Evolutionary conservation across 1,140 invertebrate species (phyloP).

Genomic region (Coenobita brevimanus): DNA sequence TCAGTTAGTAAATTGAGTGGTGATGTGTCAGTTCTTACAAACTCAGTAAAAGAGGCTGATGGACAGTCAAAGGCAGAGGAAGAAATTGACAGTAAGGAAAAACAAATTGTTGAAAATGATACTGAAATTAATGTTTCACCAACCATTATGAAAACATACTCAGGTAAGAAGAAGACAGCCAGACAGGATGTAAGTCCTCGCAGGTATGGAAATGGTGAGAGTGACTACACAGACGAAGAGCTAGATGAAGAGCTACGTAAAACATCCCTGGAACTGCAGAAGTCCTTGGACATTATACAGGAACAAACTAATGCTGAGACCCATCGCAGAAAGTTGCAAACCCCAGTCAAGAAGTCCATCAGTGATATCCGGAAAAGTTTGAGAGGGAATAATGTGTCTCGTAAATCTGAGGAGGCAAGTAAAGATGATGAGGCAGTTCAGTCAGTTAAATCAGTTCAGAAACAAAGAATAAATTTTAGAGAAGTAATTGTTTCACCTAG

Average conservation of each 20-base stretch:
- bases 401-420: not conserved
- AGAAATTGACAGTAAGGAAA: no score
- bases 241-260: conserved; percentile 43
- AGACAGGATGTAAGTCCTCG: not conserved
- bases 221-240: conserved; percentile 45
- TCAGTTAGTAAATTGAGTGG: no score
- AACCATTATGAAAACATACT: not conserved
- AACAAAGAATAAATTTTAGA: conserved; percentile 41
- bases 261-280: conserved; percentile 27
- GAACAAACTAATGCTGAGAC: not conserved
- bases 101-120: no score
- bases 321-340: conserved; percentile 23
- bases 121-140: no score
- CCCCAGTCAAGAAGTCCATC: conserved; percentile 36
- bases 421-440: not conserved
- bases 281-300: not conserved
- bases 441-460: not conserved
- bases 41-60: no score
- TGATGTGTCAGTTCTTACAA: no score
- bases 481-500: conserved; percentile 46
- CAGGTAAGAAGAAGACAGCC: conserved; percentile 14
- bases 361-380: conserved; percentile 36
- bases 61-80: no score
- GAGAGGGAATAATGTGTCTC: conserved; percentile 14
- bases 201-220: conserved; percentile 28